Percentiles rank a stretch among this genome's conserved stretches.
Evolutionary conservation across 2,797 vertebrate genomes (phyloP).

Genomic region (Lycodopsis pacificus): DNA sequence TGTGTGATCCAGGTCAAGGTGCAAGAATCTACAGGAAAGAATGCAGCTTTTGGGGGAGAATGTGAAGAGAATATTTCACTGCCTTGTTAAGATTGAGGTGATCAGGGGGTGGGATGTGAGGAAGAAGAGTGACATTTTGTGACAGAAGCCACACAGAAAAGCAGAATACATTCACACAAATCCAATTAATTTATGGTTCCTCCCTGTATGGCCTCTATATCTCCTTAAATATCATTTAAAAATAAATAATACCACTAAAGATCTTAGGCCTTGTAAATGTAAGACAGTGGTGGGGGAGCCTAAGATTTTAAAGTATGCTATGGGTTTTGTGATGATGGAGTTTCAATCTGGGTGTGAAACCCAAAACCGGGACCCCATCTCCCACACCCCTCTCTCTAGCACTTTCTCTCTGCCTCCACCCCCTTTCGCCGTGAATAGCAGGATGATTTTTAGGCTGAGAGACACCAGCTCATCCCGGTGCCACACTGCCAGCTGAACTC

Average conservation of each 20-base stretch:
- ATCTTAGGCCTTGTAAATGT: constrained; percentile 31
- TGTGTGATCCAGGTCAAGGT: background rate
- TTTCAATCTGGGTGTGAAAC: constrained; percentile 74
- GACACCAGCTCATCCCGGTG: constrained; percentile 21
- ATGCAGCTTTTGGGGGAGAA: background rate
- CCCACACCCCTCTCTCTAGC: constrained; percentile 1
- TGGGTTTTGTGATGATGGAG: constrained; percentile 57
- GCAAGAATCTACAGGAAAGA: background rate
- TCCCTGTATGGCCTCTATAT: fast-evolving
- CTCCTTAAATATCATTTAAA: background rate
- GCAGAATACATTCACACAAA: background rate
- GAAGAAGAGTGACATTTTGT: background rate
- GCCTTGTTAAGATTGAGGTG: background rate
- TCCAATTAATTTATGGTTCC: background rate
- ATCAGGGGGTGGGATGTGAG: background rate
- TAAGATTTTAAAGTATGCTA: constrained; percentile 37
- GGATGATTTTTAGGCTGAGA: constrained; percentile 52
- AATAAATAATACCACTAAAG: background rate
- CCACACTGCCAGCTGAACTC: constrained; percentile 49
- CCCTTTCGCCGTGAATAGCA: constrained; percentile 74
- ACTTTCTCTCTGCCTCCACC: constrained; percentile 3
- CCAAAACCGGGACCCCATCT: constrained; percentile 60
- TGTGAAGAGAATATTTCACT: background rate
- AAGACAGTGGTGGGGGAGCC: background rate
- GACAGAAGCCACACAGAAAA: background rate